Evolutionary conservation across 2,113 vertebrate genomes (phyloP).

Genomic region (Myrmecobius fasciatus): DNA sequence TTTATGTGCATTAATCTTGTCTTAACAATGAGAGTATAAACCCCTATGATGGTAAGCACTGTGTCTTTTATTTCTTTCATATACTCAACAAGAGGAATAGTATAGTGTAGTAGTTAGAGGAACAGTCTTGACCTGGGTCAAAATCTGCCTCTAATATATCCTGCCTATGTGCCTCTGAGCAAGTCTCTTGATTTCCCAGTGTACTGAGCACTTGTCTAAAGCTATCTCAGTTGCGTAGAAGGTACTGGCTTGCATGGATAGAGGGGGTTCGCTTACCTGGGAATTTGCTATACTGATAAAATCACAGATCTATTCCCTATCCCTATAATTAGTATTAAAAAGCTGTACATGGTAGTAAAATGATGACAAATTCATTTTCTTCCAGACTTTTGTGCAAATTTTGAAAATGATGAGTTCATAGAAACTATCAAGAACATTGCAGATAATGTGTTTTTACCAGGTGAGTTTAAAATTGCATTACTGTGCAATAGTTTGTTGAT

Average conservation of each 20-base stretch:
- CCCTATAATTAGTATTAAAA: not conserved
- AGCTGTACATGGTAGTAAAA: not conserved
- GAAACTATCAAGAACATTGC: not conserved
- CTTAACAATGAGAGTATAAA: not conserved
- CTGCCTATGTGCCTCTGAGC: not conserved
- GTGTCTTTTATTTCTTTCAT: not conserved
- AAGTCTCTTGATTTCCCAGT: not conserved
- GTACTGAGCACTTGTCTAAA: not conserved
- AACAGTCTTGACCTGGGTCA: too few species aligned
- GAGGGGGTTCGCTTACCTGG: not conserved
- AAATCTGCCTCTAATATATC: too few species aligned
- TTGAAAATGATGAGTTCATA: not conserved
- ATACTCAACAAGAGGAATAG: not conserved
- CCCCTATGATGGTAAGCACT: not conserved
- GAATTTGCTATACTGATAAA: not conserved
- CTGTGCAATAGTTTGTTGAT: not conserved
- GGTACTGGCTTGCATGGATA: not conserved
- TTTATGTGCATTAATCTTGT: not conserved
- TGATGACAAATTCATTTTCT: not conserved
- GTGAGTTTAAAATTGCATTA: not conserved
- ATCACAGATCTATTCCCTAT: not conserved
- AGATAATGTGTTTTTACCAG: not conserved
- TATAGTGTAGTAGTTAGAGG: not conserved
- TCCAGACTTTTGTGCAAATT: not conserved
- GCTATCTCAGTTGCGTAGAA: not conserved